These are phyloP conservation scores for Melanaphis sacchari DNA, from an alignment of 1,140 invertebrate genomes.

Conservation along the genomic window DNA sequence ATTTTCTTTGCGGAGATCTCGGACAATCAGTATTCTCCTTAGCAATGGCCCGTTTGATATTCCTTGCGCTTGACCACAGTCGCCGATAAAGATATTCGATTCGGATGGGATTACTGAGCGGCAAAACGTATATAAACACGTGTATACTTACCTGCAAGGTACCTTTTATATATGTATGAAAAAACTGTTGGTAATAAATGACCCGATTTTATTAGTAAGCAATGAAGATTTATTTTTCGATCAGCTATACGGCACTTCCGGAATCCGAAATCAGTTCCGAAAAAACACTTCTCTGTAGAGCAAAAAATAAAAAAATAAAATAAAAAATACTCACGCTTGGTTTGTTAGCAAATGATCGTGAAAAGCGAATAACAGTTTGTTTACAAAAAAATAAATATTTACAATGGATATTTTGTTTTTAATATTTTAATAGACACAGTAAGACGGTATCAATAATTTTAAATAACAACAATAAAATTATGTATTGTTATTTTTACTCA, in stretches of 20 bases:
- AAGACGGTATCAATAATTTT: not conserved
- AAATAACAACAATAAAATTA: not conserved
- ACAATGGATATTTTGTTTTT: not conserved
- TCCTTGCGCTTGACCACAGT: slow-evolving; percentile 45
- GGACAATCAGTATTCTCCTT: slow-evolving; percentile 43
- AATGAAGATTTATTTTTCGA: slow-evolving; percentile 42
- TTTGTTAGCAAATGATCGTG: not conserved
- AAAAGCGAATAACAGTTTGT: not conserved
- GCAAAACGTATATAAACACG: slow-evolving; percentile 48
- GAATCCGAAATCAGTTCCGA: slow-evolving; percentile 32
- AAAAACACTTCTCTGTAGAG: not conserved
- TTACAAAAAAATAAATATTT: not conserved
- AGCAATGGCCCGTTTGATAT: slow-evolving; percentile 33
- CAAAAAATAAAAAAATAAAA: not conserved
- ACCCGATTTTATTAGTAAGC: slow-evolving; percentile 47
- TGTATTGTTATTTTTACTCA: not conserved
- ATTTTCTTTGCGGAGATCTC: slow-evolving; percentile 30
- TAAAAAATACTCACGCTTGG: not conserved
- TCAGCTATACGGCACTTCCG: not conserved
- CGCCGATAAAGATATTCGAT: slow-evolving; percentile 50
- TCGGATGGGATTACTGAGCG: slow-evolving; percentile 39
- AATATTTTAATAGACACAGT: not conserved
- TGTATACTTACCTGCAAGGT: slow-evolving; percentile 12
- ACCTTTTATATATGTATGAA: not conserved
- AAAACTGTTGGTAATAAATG: not conserved